phyloP scores from a whole-genome alignment of 1,140 invertebrate species.

The silkworm (Bombyx mori) region DNA sequence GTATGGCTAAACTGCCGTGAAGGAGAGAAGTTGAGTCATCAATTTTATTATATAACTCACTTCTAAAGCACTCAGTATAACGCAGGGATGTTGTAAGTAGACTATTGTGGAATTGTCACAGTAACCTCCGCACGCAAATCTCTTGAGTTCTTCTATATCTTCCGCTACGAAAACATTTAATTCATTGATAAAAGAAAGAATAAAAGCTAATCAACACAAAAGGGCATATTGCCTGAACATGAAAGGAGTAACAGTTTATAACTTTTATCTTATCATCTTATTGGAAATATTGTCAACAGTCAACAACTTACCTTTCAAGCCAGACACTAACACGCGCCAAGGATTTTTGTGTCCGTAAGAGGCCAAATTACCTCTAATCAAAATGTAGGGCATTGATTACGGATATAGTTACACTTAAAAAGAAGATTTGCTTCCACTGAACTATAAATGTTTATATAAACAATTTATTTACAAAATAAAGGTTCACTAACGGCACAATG shows the following conservation, averaged over 20 bases:
- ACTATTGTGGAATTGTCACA: slow-evolving; percentile 85
- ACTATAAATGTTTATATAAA: background rate
- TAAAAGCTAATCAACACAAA: background rate
- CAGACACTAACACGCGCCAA: slow-evolving; percentile 87
- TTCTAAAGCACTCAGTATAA: slow-evolving; percentile 87
- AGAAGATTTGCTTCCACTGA: too few relatives aligned
- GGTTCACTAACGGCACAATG: background rate
- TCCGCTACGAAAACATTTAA: slow-evolving; percentile 71
- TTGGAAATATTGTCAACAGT: slow-evolving; percentile 15
- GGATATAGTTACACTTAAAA: slow-evolving; percentile 12
- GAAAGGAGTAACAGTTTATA: background rate
- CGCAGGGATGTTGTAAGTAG: slow-evolving; percentile 88
- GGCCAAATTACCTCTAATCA: slow-evolving; percentile 87
- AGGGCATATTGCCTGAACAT: background rate
- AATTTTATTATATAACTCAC: slow-evolving; percentile 38
- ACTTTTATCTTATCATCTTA: slow-evolving; percentile 6
- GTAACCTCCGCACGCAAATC: slow-evolving; percentile 85
- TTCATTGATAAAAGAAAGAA: background rate
- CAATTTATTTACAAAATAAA: background rate
- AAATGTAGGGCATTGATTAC: slow-evolving; percentile 87
- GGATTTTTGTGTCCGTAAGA: slow-evolving; percentile 87
- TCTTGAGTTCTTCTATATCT: slow-evolving; percentile 84
- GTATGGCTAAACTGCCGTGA: slow-evolving; percentile 10
- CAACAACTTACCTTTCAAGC: slow-evolving; percentile 79
- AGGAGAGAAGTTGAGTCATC: background rate